phyloP scores from a whole-genome alignment of 2,113 vertebrate genomes.

The Daboia siamensis region DNA sequence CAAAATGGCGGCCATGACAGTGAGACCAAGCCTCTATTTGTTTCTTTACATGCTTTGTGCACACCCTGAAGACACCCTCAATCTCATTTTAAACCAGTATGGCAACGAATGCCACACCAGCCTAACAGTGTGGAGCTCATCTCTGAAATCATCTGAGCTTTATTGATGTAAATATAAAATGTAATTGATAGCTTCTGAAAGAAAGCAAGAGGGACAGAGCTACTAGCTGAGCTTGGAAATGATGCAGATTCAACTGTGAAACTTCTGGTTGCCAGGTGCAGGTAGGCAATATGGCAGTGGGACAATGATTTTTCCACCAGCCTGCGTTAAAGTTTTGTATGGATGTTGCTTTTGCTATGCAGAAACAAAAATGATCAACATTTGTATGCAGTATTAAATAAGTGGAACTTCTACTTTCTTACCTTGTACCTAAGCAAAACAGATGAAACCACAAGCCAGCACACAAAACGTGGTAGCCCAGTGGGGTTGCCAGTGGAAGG shows the following conservation, averaged over 20 bases:
- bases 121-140: slow-evolving; percentile 27
- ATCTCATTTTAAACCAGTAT: slow-evolving; percentile 42
- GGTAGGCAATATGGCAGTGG: background rate
- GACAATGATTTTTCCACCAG: background rate
- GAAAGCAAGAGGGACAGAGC: slow-evolving; percentile 10
- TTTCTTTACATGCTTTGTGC: background rate
- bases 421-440: background rate
- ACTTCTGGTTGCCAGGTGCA: background rate
- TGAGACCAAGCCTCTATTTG: background rate
- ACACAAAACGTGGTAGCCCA: background rate
- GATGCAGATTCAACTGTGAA: slow-evolving; percentile 3
- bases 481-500: background rate
- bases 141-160: slow-evolving; percentile 39
- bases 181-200: slow-evolving; percentile 26
- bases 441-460: background rate
- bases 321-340: background rate
- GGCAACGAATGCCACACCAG: background rate
- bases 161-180: slow-evolving; percentile 29
- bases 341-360: background rate
- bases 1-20: background rate
- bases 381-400: background rate
- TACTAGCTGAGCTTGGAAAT: background rate
- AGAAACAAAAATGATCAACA: background rate
- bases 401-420: background rate
- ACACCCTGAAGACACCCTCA: background rate